Evolutionary conservation across 2,113 vertebrate species (phyloP), one percentile per base, ranked within the genome.

Genomic region (Oryctolagus cuniculus): DNA sequence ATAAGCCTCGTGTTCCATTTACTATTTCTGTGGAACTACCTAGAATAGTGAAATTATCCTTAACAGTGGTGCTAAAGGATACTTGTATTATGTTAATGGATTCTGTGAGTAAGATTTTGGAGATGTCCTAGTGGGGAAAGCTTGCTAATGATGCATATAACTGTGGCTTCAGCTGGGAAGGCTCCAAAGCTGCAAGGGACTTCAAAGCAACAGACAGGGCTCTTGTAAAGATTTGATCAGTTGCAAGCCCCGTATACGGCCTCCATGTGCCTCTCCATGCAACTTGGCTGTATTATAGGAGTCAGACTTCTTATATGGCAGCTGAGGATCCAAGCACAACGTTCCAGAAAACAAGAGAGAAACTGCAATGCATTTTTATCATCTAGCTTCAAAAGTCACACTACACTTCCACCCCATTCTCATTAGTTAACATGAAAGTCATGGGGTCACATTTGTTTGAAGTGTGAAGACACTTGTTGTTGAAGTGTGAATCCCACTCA

Each of bases 201-300:
- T 38, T 29, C 1, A 0, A 44, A 13, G 15, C 6, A 22, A 10
- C 12, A 4, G 4, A 0, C 19, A 55, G 24, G 22, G 44, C 10
- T 78, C 10, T 10, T 11, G 24, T 55, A 24, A 67, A 93, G 25
- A 72, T 31, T 44, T n/a, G 22, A 25, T 69, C 29, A 66, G 25
- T 90, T 34, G 25, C 21, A 21, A 0, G 27, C 6, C 55, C 24
- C 53, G 1, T 11, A 10, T 16, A 21, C 2, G 15, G 36, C 64
- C 31, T 34, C 0, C n/a, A 6, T 22, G 3, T 55, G 51, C 36
- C 27, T 64, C 1, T 55, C 36, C 75, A 31, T 70, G 31, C 19
- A 34, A 6, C 8, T 17, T 27, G 80, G 27, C 74, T 78, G 22
- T 27, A 15, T 64, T 6, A 0, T 6, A 8, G 25, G 19, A 67